Percentiles rank a stretch among this genome's conserved stretches.
These are phyloP conservation scores for Leptodactylus fuscus DNA, from an alignment of 2,113 vertebrate genomes.

Conservation along the genomic window DNA sequence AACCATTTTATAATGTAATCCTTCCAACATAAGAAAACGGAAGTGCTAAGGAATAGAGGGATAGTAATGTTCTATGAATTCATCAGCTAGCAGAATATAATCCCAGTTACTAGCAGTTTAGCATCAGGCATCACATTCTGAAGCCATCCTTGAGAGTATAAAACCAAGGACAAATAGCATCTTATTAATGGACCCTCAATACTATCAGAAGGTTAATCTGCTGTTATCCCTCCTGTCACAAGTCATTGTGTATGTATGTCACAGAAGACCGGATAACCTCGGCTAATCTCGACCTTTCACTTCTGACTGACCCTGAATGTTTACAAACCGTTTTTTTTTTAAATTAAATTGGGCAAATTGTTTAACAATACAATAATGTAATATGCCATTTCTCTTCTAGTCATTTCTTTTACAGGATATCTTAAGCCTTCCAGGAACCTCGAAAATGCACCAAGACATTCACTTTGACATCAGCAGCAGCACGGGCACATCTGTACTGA, in stretches of 20 bases:
- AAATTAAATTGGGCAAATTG: too few relatives aligned
- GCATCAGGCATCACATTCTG: neutral
- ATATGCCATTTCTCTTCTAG: too few relatives aligned
- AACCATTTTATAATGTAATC: too few relatives aligned
- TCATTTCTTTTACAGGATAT: too few relatives aligned
- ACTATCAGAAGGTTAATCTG: neutral
- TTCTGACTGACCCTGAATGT: neutral
- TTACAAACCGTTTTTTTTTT: neutral
- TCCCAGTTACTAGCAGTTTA: neutral
- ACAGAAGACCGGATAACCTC: neutral
- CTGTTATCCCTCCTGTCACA: constrained; percentile 7
- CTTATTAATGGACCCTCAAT: neutral
- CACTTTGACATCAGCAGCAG: neutral
- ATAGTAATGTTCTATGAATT: neutral
- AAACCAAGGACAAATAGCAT: neutral
- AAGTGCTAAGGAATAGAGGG: neutral
- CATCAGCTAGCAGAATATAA: neutral
- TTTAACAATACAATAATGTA: too few relatives aligned
- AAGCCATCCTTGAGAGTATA: neutral
- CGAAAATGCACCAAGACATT: too few relatives aligned
- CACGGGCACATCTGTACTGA: neutral
- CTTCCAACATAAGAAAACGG: too few relatives aligned
- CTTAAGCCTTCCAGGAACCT: too few relatives aligned
- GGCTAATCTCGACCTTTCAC: neutral
- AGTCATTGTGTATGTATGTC: constrained; percentile 5